These are phyloP conservation scores for Daphoenositta chrysoptera DNA, from an alignment of 2,113 vertebrate genomes.

Conservation along the genomic window DNA sequence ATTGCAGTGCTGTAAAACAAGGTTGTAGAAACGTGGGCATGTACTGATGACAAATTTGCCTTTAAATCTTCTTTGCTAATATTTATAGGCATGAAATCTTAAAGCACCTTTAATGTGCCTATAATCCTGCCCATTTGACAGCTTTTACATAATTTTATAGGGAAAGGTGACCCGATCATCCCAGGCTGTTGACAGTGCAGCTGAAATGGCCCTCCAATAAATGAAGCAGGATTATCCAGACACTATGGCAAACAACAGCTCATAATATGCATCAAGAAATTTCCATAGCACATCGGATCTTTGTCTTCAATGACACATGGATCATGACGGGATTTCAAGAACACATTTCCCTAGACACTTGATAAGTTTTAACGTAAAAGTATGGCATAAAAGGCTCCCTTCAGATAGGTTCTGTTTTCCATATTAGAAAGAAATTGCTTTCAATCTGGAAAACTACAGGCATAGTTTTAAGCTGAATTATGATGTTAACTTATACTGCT, in stretches of 20 bases:
- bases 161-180: conserved; percentile 82
- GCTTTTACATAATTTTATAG: conserved; percentile 84
- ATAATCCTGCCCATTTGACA: conserved; percentile 84
- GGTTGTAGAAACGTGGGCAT: conserved; percentile 12
- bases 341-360: conserved; percentile 54
- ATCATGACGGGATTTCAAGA: conserved; percentile 60
- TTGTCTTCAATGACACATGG: conserved; percentile 65
- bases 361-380: conserved; percentile 58
- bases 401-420: conserved; percentile 20
- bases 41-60: conserved; percentile 57
- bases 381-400: conserved; percentile 18
- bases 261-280: conserved; percentile 72
- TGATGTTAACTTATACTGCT: not conserved
- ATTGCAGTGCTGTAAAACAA: conserved; percentile 34
- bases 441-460: conserved; percentile 11
- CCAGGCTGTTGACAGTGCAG: conserved; percentile 73
- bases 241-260: conserved; percentile 77
- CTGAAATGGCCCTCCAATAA: conserved; percentile 74
- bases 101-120: conserved; percentile 66
- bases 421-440: conserved; percentile 34
- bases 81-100: conserved; percentile 70
- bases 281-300: conserved; percentile 65
- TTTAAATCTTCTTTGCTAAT: conserved; percentile 67
- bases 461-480: conserved; percentile 33
- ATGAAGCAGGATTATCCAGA: conserved; percentile 77